phyloP scores from a whole-genome alignment of 2,888 invertebrate genomes.

The Phanerotoma sp. region DNA sequence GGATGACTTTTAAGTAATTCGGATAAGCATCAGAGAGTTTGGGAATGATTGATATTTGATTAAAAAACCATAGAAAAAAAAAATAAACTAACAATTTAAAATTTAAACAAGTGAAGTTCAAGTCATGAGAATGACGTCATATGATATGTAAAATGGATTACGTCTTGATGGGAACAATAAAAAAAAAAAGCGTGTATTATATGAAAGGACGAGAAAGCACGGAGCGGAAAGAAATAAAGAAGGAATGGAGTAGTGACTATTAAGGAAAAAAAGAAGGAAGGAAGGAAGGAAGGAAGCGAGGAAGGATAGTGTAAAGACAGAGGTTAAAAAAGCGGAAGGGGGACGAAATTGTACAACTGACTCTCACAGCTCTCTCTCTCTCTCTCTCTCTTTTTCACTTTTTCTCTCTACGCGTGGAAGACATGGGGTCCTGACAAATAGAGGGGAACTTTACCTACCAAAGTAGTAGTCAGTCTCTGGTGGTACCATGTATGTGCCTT shows the following conservation, averaged over 20 bases:
- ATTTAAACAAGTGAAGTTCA: too few relatives aligned
- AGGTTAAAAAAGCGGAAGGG: conserved; percentile 13
- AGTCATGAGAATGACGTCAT: neutral
- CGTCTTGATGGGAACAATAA: neutral
- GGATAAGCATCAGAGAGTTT: too few relatives aligned
- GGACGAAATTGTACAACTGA: conserved; percentile 9
- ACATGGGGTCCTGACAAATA: neutral
- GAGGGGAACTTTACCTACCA: conserved; percentile 14
- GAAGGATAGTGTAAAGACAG: conserved; percentile 1
- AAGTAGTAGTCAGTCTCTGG: too few relatives aligned
- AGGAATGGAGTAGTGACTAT: too few relatives aligned
- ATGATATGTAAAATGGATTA: neutral
- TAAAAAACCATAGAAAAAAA: too few relatives aligned
- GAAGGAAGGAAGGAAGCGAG: conserved; percentile 32
- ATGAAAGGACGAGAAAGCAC: conserved; percentile 6
- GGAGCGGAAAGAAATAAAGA: conserved; percentile 37
- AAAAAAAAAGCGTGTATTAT: neutral
- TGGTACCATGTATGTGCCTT: too few relatives aligned
- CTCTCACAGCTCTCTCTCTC: conserved; percentile 1
- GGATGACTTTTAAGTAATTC: too few relatives aligned
- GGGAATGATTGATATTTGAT: too few relatives aligned
- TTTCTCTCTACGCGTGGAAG: neutral
- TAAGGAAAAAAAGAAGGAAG: too few relatives aligned
- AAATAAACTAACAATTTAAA: too few relatives aligned
- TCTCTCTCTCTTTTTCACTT: too few relatives aligned